Evolutionary conservation across 2,797 vertebrate genomes (phyloP).

Genomic region (Danio aesculapii): DNA sequence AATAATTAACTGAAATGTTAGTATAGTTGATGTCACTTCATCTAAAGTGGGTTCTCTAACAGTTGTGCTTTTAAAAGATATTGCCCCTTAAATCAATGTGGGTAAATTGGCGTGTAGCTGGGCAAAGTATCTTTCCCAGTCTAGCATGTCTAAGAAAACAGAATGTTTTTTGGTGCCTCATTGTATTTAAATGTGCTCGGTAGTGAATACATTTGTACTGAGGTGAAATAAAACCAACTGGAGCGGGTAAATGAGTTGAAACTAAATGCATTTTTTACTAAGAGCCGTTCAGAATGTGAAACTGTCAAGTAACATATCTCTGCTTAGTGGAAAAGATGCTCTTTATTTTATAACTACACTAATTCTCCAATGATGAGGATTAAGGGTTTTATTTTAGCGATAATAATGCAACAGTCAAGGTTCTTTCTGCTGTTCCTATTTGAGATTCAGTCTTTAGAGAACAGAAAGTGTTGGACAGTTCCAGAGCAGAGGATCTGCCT

Average conservation of each 20-base stretch:
- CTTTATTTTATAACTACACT: conserved; percentile 26
- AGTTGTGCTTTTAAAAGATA: background rate
- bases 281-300: conserved; percentile 16
- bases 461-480: conserved; percentile 1
- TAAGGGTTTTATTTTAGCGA: conserved; percentile 38
- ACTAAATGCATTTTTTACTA: conserved; percentile 11
- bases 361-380: conserved; percentile 48
- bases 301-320: conserved; percentile 28
- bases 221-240: background rate
- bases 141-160: conserved; percentile 13
- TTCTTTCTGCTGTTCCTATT: conserved; percentile 33
- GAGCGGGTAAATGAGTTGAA: conserved; percentile 26
- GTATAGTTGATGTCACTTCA: no score
- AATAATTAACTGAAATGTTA: no score
- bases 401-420: conserved; percentile 30
- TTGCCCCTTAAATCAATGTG: background rate
- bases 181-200: conserved; percentile 3
- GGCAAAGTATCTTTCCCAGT: background rate
- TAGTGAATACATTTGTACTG: conserved; percentile 4
- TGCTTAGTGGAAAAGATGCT: conserved; percentile 32
- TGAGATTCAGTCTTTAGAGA: conserved; percentile 29
- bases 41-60: no score
- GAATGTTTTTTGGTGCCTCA: background rate
- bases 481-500: background rate
- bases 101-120: background rate